These are phyloP conservation scores for Thomomys bottae DNA, from an alignment of 2,113 vertebrate species.

Conservation along the genomic window DNA sequence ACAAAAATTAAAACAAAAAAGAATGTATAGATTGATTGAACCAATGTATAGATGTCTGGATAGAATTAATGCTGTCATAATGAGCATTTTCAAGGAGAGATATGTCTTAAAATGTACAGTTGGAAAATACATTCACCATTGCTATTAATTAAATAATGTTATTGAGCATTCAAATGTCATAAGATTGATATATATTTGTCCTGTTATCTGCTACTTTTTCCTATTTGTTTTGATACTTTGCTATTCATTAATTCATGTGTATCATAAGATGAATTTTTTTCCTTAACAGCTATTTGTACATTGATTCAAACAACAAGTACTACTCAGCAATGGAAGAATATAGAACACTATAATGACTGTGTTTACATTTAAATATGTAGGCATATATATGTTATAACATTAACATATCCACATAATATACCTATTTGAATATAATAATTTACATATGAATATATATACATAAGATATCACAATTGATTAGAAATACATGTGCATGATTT, in stretches of 20 bases:
- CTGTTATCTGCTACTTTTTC: background rate
- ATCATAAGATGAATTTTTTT: background rate
- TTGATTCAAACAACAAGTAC: background rate
- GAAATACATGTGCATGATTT: background rate
- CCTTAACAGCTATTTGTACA: background rate
- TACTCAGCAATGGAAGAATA: background rate
- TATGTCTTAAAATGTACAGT: background rate
- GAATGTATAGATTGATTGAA: background rate
- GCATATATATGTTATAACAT: background rate
- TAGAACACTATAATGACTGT: background rate
- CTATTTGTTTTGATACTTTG: conserved; percentile 17
- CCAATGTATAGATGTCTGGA: background rate
- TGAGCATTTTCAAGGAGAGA: background rate
- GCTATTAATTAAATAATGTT: background rate
- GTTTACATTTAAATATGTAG: background rate
- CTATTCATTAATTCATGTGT: background rate
- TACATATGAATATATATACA: background rate
- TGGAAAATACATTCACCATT: background rate
- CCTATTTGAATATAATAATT: too few species aligned
- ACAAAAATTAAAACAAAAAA: too few species aligned
- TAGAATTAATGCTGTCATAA: background rate
- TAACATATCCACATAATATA: background rate
- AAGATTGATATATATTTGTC: background rate
- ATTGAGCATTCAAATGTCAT: background rate
- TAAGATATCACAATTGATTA: background rate